These are phyloP conservation scores for Byasa hedistus DNA, from an alignment of 2,888 invertebrate genomes.

Conservation along the genomic window DNA sequence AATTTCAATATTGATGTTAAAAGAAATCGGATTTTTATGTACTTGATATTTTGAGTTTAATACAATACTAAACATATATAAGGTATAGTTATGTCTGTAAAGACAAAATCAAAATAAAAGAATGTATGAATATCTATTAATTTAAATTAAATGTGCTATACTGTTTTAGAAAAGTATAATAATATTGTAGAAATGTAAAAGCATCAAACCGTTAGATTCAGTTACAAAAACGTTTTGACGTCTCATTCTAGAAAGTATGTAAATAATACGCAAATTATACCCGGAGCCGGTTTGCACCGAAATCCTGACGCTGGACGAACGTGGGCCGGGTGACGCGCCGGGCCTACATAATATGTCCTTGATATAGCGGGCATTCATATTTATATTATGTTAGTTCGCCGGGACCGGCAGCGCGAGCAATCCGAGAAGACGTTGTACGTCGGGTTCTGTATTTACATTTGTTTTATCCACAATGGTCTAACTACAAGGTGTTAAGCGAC, in stretches of 20 bases:
- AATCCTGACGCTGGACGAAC: conserved; percentile 42
- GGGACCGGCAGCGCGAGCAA: conserved; percentile 31
- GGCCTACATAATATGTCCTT: conserved; percentile 54
- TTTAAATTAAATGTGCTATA: neutral
- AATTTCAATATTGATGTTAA: too few relatives aligned
- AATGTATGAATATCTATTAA: too few relatives aligned
- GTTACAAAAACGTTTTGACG: conserved; percentile 21
- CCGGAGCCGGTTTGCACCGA: conserved; percentile 28
- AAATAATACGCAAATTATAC: conserved; percentile 36
- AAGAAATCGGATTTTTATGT: too few relatives aligned
- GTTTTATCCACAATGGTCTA: neutral
- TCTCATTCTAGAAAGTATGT: conserved; percentile 38
- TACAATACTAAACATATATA: too few relatives aligned
- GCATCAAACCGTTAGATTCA: conserved; percentile 4
- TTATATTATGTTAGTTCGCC: conserved; percentile 47
- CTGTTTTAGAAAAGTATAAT: neutral
- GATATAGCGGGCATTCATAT: conserved; percentile 52
- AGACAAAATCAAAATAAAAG: neutral
- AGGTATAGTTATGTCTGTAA: neutral
- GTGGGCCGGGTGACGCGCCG: conserved; percentile 45
- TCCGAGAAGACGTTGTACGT: neutral
- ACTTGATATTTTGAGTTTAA: too few relatives aligned
- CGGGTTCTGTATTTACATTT: conserved; percentile 19
- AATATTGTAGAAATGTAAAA: neutral
- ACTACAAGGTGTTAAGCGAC: too few relatives aligned